A percentile compares a stretch with the other conserved stretches of the same genome.
These are phyloP conservation scores for Pseudachorutes palmiensis DNA, from an alignment of 1,140 invertebrate species.

Conservation along the genomic window DNA sequence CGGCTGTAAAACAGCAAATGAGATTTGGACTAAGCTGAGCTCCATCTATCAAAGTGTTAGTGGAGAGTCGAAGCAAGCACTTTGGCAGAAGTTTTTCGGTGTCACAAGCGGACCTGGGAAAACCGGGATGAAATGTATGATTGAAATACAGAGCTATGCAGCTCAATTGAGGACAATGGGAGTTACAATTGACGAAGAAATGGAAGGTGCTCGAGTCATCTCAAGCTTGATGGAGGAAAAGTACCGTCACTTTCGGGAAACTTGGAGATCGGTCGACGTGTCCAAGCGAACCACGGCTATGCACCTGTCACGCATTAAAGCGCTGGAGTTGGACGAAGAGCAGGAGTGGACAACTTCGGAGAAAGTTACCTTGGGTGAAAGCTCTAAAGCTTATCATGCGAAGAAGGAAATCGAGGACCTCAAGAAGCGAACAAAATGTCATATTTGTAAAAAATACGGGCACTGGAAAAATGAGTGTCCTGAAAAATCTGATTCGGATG, in stretches of 20 bases:
- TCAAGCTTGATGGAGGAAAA: conserved; percentile 11
- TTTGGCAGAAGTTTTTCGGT: neutral
- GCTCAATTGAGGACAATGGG: conserved; percentile 7
- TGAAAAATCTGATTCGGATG: neutral
- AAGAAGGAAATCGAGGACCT: neutral
- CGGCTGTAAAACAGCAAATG: neutral
- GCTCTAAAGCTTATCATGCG: neutral
- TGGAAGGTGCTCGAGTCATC: conserved; percentile 1
- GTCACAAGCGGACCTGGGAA: neutral
- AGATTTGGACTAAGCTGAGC: neutral
- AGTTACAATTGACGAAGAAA: conserved; percentile 8
- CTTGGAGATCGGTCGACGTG: conserved; percentile 12
- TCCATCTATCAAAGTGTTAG: conserved; percentile 11
- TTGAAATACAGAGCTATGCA: conserved; percentile 11
- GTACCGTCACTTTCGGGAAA: conserved; percentile 4
- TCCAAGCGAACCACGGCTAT: neutral
- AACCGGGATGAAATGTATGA: conserved; percentile 2
- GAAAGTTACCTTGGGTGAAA: neutral
- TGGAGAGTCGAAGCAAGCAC: conserved; percentile 9
- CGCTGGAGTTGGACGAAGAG: neutral
- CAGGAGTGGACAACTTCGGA: neutral
- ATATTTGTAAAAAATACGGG: neutral
- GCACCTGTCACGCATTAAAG: neutral
- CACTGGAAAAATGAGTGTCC: conserved; percentile 2
- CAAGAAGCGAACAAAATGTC: conserved; percentile 3